phyloP scores from a whole-genome alignment of 2,888 invertebrate genomes.

The Darwinula stevensoni region DNA sequence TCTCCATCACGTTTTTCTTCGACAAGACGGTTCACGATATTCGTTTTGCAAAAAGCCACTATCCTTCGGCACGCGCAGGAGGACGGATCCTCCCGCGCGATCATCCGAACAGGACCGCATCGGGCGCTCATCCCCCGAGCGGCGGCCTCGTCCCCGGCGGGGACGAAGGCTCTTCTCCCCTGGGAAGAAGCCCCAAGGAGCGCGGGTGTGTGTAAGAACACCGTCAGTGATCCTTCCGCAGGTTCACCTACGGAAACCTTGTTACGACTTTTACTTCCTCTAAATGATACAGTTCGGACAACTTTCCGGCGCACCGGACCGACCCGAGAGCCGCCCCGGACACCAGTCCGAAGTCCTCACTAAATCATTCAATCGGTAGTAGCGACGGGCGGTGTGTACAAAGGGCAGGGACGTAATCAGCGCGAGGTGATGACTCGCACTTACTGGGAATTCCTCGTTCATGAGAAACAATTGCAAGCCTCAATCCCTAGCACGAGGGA shows the following conservation, averaged over 20 bases:
- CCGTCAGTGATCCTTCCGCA: slow-evolving; percentile 18
- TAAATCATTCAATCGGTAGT: slow-evolving; percentile 17
- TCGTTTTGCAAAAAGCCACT: too few species aligned
- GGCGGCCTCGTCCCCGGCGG: too few species aligned
- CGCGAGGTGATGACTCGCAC: slow-evolving; percentile 32
- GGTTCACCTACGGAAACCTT: slow-evolving; percentile 21
- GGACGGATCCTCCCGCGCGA: too few species aligned
- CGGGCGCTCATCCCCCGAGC: too few species aligned
- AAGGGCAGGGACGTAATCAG: slow-evolving; percentile 37
- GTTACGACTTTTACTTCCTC: slow-evolving; percentile 20
- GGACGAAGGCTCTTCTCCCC: slow-evolving; percentile 1
- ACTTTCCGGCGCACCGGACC: slow-evolving; percentile 3
- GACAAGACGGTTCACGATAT: too few species aligned
- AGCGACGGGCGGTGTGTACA: slow-evolving; percentile 40
- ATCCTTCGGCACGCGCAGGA: too few species aligned
- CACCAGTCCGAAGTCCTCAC: slow-evolving; percentile 14
- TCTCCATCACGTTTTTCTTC: too few species aligned
- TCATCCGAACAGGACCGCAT: too few species aligned
- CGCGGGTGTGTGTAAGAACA: background rate
- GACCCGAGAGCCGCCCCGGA: slow-evolving; percentile 7
- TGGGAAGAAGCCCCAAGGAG: background rate
- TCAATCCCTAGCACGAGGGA: slow-evolving; percentile 34
- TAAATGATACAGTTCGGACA: slow-evolving; percentile 13
- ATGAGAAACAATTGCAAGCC: slow-evolving; percentile 27
- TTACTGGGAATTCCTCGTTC: slow-evolving; percentile 37